A percentile compares a stretch with the other conserved stretches of the same genome.
Evolutionary conservation across 2,888 invertebrate species (phyloP).

Genomic region (Beris chalybata): DNA sequence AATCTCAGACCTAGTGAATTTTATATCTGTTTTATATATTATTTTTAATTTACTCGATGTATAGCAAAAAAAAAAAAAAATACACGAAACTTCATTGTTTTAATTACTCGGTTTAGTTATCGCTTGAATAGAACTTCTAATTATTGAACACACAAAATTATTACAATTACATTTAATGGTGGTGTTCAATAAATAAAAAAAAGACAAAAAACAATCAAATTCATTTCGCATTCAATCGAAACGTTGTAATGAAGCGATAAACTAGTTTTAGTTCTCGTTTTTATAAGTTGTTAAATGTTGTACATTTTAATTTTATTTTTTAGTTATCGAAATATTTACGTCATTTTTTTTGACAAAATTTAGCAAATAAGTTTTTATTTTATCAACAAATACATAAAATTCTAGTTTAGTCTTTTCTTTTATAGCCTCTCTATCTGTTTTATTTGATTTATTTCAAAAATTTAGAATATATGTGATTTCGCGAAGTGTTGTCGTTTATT

Average conservation of each 20-base stretch:
- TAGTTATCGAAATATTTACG: slow-evolving; percentile 3
- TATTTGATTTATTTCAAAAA: slow-evolving; percentile 4
- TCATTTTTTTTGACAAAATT: slow-evolving; percentile 24
- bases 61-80: slow-evolving; percentile 21
- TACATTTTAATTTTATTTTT: slow-evolving; percentile 28
- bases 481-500: slow-evolving; percentile 11
- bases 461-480: slow-evolving; percentile 18
- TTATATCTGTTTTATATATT: slow-evolving; percentile 19
- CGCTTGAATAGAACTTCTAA: slow-evolving; percentile 7
- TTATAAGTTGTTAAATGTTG: slow-evolving; percentile 30
- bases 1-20: slow-evolving; percentile 28
- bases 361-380: neutral
- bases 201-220: too few species aligned
- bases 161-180: too few species aligned
- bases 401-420: slow-evolving; percentile 8
- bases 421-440: slow-evolving; percentile 11
- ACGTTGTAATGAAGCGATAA: too few species aligned
- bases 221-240: too few species aligned
- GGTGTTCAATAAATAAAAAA: too few species aligned
- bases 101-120: slow-evolving; percentile 26
- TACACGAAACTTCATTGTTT: slow-evolving; percentile 13
- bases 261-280: slow-evolving; percentile 16
- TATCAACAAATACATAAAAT: neutral
- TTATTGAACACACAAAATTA: too few species aligned
- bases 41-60: slow-evolving; percentile 19